Percentiles rank a stretch among this genome's conserved stretches.
Evolutionary conservation across 2,113 vertebrate genomes (phyloP).

Genomic region (Boleophthalmus pectinirostris): DNA sequence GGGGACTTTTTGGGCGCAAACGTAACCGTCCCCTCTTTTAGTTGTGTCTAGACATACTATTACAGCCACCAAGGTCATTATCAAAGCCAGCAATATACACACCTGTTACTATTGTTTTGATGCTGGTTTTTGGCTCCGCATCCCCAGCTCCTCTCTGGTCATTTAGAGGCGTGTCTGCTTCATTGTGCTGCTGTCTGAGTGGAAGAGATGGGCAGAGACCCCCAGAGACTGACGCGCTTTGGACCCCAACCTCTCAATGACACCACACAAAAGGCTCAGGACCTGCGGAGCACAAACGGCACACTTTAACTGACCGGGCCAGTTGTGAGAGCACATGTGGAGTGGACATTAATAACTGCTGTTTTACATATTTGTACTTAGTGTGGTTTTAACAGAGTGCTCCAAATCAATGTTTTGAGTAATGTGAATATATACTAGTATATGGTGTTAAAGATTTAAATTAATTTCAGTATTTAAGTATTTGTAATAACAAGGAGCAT

Average conservation of each 20-base stretch:
- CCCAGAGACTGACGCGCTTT: constrained; percentile 48
- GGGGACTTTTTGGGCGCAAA: constrained; percentile 48
- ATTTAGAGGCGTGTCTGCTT: constrained; percentile 70
- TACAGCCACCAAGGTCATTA: constrained; percentile 70
- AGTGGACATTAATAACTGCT: constrained; percentile 17
- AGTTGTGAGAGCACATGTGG: constrained; percentile 46
- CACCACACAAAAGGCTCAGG: constrained; percentile 56
- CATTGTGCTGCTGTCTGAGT: constrained; percentile 65
- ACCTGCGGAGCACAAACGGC: constrained; percentile 52
- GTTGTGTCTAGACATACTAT: constrained; percentile 72
- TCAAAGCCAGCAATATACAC: constrained; percentile 66
- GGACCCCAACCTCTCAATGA: constrained; percentile 66
- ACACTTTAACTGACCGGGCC: constrained; percentile 54
- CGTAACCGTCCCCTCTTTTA: constrained; percentile 50
- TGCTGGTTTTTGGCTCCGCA: constrained; percentile 61
- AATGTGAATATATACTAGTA: background rate
- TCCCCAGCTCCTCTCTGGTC: constrained; percentile 62
- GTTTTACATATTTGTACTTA: constrained; percentile 11
- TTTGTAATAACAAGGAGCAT: background rate
- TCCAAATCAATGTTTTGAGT: background rate
- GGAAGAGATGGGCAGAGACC: constrained; percentile 64
- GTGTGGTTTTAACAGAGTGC: background rate
- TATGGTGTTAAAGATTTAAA: background rate
- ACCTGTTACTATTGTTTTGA: constrained; percentile 74
- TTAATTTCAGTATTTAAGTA: background rate